Conservation (phyloP, 37 sponge, comb jelly and placozoan genomes). For the Oopsacas minuta region DNA sequence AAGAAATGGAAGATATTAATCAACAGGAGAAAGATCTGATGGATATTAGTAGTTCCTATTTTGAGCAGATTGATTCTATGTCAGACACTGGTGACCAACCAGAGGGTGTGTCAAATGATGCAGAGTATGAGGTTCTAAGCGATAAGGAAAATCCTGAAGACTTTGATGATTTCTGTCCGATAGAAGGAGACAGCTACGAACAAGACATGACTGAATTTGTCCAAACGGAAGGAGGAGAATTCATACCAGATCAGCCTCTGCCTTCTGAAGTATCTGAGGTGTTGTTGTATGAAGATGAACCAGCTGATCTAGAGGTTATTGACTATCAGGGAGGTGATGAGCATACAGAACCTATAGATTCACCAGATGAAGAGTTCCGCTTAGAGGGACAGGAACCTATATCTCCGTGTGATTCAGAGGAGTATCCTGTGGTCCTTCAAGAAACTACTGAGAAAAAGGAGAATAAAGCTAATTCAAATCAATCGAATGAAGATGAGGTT, state of each 20-base stretch:
- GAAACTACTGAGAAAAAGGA: not conserved
- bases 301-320: not conserved
- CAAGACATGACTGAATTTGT: not conserved
- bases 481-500: not conserved
- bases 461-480: not conserved
- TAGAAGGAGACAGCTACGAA: not conserved
- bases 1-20: not conserved
- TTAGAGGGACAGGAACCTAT: not conserved
- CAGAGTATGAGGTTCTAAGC: not conserved
- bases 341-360: not conserved
- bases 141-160: not conserved
- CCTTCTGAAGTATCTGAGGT: not conserved
- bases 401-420: not conserved
- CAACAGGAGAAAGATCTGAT: not conserved
- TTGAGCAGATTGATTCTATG: slow-evolving; percentile 19
- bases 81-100: not conserved
- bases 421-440: not conserved
- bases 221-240: not conserved
- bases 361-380: not conserved
- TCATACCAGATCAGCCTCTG: not conserved
- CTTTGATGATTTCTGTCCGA: not conserved
- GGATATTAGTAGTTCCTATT: not conserved
- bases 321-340: not conserved
- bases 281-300: not conserved
- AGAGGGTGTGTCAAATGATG: not conserved